Evolutionary conservation across 1,140 invertebrate species (phyloP).

Genomic region (Metaphire vulgaris): DNA sequence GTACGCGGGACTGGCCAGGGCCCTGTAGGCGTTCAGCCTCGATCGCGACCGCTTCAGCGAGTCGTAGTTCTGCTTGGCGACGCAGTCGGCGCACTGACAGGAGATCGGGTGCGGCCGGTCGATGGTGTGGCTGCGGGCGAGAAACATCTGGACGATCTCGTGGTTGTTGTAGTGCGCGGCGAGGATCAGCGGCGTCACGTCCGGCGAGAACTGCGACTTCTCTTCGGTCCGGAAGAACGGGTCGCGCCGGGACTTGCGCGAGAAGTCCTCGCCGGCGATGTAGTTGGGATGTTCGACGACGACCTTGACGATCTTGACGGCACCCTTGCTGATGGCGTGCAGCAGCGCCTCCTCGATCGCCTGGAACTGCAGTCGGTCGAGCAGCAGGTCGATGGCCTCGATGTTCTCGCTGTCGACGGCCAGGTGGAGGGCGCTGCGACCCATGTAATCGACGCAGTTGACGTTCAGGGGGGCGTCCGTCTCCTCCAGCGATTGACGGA

Average conservation of each 20-base stretch:
- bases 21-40: conserved; percentile 48
- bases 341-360: conserved; percentile 55
- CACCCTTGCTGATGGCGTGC: conserved; percentile 79
- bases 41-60: conserved; percentile 31
- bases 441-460: conserved; percentile 89
- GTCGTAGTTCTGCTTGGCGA: conserved; percentile 33
- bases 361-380: conserved; percentile 57
- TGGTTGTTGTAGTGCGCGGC: conserved; percentile 95
- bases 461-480: conserved; percentile 57
- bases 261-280: conserved; percentile 28
- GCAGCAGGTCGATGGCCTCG: conserved; percentile 78
- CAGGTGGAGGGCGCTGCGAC: conserved; percentile 55
- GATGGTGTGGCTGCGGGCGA: conserved; percentile 66
- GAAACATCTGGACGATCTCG: conserved; percentile 93
- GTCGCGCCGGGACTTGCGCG: conserved; percentile 6
- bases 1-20: conserved; percentile 55
- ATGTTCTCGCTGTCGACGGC: conserved; percentile 96
- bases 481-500: conserved; percentile 37
- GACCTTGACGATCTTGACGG: conserved; percentile 58
- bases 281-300: conserved; percentile 62
- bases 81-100: conserved; percentile 31
- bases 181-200: conserved; percentile 90
- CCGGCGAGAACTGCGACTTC: conserved; percentile 70
- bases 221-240: conserved; percentile 32
- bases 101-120: conserved; percentile 28